A percentile compares a stretch with the other conserved stretches of the same genome.
These are phyloP conservation scores for Ornithorhynchus anatinus DNA, from an alignment of 2,113 vertebrate species.

Conservation along the genomic window DNA sequence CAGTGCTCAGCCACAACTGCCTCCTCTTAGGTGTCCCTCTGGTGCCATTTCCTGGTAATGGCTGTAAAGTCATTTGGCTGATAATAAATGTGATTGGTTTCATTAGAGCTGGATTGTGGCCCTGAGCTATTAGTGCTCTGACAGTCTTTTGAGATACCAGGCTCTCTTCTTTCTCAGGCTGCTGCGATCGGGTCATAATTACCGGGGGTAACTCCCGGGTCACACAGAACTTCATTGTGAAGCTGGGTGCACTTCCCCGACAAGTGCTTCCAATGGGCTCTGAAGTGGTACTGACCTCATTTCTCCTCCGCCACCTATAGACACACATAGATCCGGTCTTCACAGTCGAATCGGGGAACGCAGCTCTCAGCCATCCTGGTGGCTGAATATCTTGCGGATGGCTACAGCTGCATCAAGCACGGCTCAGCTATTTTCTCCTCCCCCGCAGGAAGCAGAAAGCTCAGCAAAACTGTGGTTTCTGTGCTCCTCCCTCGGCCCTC, in stretches of 20 bases:
- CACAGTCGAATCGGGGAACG: slow-evolving; percentile 64
- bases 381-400: slow-evolving; percentile 62
- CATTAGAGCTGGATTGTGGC: not conserved
- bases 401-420: slow-evolving; percentile 34
- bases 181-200: slow-evolving; percentile 41
- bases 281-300: slow-evolving; percentile 61
- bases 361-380: slow-evolving; percentile 52
- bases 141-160: not conserved
- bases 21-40: too few relatives aligned
- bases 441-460: slow-evolving; percentile 55
- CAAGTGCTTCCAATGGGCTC: slow-evolving; percentile 55
- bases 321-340: slow-evolving; percentile 39
- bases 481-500: too few relatives aligned
- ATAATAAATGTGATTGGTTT: not conserved
- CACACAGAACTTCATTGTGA: slow-evolving; percentile 7
- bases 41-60: not conserved
- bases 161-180: not conserved
- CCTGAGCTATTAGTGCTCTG: not conserved
- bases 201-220: slow-evolving; percentile 45
- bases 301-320: slow-evolving; percentile 44
- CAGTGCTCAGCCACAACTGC: too few relatives aligned
- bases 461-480: slow-evolving; percentile 39
- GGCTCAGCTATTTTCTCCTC: slow-evolving; percentile 32
- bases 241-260: slow-evolving; percentile 8
- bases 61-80: not conserved